Percentiles rank a stretch among this genome's conserved stretches.
phyloP scores from a whole-genome alignment of 2,113 vertebrate genomes.

The Antennarius striatus region DNA sequence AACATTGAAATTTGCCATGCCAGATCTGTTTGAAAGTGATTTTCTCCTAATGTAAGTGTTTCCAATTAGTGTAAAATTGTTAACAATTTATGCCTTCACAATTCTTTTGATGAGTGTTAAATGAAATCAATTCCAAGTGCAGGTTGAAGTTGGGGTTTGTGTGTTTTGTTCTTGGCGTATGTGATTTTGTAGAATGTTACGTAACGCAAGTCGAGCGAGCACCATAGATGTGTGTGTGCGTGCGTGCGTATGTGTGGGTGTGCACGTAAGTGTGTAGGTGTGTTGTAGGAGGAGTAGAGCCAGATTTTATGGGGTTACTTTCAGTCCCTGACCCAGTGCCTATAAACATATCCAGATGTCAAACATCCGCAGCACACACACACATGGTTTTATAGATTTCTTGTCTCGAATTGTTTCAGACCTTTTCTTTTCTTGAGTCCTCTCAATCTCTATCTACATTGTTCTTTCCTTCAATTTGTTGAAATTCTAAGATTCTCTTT shows the following conservation, averaged over 20 bases:
- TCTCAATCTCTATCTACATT: not conserved
- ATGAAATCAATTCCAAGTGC: no score
- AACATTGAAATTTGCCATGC: no score
- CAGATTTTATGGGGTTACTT: conserved; percentile 71
- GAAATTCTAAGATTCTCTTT: not conserved
- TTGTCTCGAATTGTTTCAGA: conserved; percentile 23
- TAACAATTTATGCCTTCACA: no score
- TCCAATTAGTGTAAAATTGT: no score
- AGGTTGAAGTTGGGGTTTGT: no score
- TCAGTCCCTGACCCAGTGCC: conserved; percentile 72
- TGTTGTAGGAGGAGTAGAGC: conserved; percentile 31
- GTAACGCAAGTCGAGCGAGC: no score
- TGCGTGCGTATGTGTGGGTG: conserved; percentile 5
- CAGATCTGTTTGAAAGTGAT: no score
- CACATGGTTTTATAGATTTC: conserved; percentile 37
- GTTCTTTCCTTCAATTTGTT: not conserved
- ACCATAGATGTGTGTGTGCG: not conserved
- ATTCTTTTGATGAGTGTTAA: no score
- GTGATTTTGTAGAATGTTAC: no score
- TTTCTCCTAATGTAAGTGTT: no score
- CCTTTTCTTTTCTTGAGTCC: not conserved
- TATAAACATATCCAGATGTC: conserved; percentile 76
- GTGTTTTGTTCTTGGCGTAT: no score
- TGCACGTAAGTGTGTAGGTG: conserved; percentile 24
- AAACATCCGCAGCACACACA: conserved; percentile 46